Base-by-base conservation (phyloP, 1,140 invertebrate genomes). In the Pseudoatta argentina region DNA sequence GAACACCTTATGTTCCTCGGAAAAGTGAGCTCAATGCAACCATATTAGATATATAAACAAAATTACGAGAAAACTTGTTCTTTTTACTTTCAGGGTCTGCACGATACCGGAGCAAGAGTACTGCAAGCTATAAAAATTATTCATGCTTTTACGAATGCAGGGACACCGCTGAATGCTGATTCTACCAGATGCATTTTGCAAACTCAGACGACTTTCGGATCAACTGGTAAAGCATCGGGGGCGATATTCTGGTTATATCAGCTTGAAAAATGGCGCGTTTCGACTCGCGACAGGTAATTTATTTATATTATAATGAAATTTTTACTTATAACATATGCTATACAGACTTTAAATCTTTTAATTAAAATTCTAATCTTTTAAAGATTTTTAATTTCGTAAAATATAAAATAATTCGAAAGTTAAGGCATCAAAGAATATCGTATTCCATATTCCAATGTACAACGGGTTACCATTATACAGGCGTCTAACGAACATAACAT, bases 261-360 rank as follows among this genome's bases (percentile, higher is more conserved):
- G 93, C 94, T 99, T 87, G 98, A 99, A 94, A 99, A 99, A 91
- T 98, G 97, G 95, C 96, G 98, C 63, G 96, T 99, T 67, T 98
- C 98, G 87, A 97, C 95, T 86, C 97, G 96, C 91, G 97, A 98
- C 96, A 97, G 97, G 97, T 97, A 83, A n/a, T 18, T 10, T 63
- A 82, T 18, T 72, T 44, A 27, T 21, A 44, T 44, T 44, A 44
- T 8, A 44, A 10, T 44, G 8, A 10, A 44, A 44, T 7, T 44
- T 44, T 44, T 44, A 44, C 39, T 44, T 44, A 44, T 44, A 44
- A 44, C 30, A 34, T 27, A 21, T 72, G 10, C 5, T 14, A 10
- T 8, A 1, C 14, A 8, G 4, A 34, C 3, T 39, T 18, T 63
- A n/a, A 63, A 7, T 27, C 8, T n/a, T 39, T 44, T 69, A 24